A percentile compares a stretch with the other conserved stretches of the same genome.
phyloP scores from a whole-genome alignment of 1,140 invertebrate species.

The Orius laevigatus region DNA sequence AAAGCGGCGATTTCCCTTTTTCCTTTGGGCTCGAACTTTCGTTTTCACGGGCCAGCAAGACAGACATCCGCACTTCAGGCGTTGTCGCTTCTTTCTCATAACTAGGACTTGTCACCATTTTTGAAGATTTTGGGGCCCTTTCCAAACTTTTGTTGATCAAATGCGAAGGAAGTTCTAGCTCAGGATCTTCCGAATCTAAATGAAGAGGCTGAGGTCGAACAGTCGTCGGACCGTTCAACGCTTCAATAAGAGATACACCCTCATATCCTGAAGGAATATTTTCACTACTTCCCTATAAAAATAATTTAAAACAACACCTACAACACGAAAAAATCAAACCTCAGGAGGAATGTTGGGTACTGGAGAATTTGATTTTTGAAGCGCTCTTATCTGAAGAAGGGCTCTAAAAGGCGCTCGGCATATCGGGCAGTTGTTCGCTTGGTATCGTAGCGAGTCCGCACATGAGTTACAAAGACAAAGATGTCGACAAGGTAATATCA shows the following conservation, averaged over 20 bases:
- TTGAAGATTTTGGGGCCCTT: constrained; percentile 15
- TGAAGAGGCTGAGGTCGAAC: constrained; percentile 35
- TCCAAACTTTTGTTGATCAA: constrained; percentile 11
- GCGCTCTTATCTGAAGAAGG: constrained; percentile 83
- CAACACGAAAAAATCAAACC: constrained; percentile 21
- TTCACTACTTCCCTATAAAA: constrained; percentile 34
- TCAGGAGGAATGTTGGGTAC: constrained; percentile 31
- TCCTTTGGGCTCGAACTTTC: constrained; percentile 15
- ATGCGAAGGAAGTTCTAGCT: constrained; percentile 33
- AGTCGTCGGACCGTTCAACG: constrained; percentile 81
- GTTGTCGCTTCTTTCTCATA: constrained; percentile 15
- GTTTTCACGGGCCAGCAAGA: constrained; percentile 40
- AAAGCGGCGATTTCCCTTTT: constrained; percentile 18
- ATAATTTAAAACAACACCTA: neutral
- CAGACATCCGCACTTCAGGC: constrained; percentile 48
- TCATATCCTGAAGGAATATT: constrained; percentile 88
- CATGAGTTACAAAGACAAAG: constrained; percentile 94
- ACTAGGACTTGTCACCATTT: constrained; percentile 17
- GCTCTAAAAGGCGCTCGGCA: constrained; percentile 94
- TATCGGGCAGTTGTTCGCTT: constrained; percentile 97
- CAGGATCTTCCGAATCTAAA: constrained; percentile 33
- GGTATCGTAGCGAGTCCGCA: constrained; percentile 89
- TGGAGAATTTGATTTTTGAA: constrained; percentile 57
- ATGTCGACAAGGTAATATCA: constrained; percentile 95
- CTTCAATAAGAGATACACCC: constrained; percentile 90